Conservation (phyloP, 2,888 invertebrate genomes). For the Drosophila setosimentum region DNA sequence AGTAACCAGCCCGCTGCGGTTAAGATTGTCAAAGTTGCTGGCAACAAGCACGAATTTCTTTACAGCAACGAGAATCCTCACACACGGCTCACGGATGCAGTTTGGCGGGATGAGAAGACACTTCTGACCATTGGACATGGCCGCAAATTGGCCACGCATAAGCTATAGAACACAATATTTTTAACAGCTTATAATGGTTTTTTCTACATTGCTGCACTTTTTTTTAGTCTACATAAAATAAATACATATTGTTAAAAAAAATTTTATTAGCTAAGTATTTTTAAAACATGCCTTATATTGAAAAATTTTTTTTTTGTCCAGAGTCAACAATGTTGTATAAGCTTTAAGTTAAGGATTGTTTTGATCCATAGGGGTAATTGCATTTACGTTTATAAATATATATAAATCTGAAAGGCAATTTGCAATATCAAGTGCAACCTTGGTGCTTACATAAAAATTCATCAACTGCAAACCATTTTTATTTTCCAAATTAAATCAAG, state of each 20-base stretch:
- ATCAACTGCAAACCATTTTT: neutral
- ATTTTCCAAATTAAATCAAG: neutral
- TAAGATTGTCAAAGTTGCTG: constrained; percentile 41
- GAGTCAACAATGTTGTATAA: neutral
- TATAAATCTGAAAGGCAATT: neutral
- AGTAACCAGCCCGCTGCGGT: constrained; percentile 61
- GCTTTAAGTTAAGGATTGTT: neutral
- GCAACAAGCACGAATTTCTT: constrained; percentile 33
- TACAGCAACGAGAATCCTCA: constrained; percentile 55
- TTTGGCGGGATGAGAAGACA: constrained; percentile 57
- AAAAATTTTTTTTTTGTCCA: neutral
- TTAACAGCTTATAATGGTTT: neutral
- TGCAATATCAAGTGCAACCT: neutral
- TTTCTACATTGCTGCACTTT: neutral
- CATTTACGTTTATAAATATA: neutral
- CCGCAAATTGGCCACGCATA: constrained; percentile 53
- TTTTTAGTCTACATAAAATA: neutral
- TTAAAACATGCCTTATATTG: neutral
- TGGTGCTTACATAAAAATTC: neutral
- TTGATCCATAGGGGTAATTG: neutral
- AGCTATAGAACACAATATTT: constrained; percentile 21
- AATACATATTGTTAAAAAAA: neutral
- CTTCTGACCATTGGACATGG: constrained; percentile 69
- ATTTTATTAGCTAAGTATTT: neutral
- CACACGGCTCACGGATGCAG: constrained; percentile 54